phyloP scores from a whole-genome alignment of 2,797 vertebrate species.

The Hemibagrus guttatus region DNA sequence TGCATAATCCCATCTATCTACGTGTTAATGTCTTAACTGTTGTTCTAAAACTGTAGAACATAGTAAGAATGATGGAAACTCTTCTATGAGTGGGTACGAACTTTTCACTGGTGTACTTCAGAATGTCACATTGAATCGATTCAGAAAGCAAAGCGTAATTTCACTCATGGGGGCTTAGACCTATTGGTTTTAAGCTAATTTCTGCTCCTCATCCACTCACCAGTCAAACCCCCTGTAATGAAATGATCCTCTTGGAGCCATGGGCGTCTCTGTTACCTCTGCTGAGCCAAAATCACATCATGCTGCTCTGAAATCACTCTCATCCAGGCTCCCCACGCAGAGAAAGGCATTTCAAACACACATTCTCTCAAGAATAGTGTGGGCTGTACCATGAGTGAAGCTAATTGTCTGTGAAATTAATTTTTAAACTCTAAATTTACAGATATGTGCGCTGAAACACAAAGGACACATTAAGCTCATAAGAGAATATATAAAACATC shows the following conservation, averaged over 20 bases:
- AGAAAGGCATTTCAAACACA: background rate
- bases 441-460: background rate
- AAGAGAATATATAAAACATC: background rate
- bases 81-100: background rate
- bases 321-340: background rate
- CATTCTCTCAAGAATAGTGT: background rate
- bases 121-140: background rate
- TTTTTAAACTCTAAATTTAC: background rate
- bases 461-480: background rate
- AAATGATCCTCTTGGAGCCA: background rate
- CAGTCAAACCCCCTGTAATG: background rate
- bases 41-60: background rate
- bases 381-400: background rate
- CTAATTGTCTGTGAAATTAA: conserved; percentile 15
- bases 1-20: background rate
- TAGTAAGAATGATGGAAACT: background rate
- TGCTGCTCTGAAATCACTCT: background rate
- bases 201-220: background rate
- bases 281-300: background rate
- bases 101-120: background rate
- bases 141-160: background rate
- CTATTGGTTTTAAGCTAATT: background rate
- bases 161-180: background rate
- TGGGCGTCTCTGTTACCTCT: background rate
- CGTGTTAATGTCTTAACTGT: background rate